These are phyloP conservation scores for Takifugu ocellatus DNA, from an alignment of 2,797 vertebrate species.

Conservation along the genomic window DNA sequence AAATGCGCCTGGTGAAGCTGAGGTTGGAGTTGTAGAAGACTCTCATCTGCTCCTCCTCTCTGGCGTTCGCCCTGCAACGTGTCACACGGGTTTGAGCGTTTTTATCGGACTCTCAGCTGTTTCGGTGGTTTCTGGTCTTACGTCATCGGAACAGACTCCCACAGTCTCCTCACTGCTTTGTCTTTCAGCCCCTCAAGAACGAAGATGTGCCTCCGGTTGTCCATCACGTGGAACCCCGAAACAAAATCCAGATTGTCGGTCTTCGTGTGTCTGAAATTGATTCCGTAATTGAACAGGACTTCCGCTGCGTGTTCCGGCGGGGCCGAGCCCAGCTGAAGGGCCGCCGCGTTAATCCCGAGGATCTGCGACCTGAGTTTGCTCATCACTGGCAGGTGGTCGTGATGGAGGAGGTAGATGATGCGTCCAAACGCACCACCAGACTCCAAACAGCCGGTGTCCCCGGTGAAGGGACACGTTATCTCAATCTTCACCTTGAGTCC, in stretches of 20 bases:
- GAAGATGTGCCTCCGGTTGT: slow-evolving; percentile 76
- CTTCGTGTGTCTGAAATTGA: slow-evolving; percentile 49
- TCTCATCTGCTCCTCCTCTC: slow-evolving; percentile 60
- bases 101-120: slow-evolving; percentile 30
- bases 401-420: slow-evolving; percentile 75
- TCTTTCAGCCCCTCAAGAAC: slow-evolving; percentile 83
- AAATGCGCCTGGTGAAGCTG: slow-evolving; percentile 76
- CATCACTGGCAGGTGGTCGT: slow-evolving; percentile 47
- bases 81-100: slow-evolving; percentile 32
- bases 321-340: slow-evolving; percentile 61
- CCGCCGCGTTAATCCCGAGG: slow-evolving; percentile 70
- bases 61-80: slow-evolving; percentile 60
- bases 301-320: slow-evolving; percentile 37
- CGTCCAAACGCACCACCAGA: slow-evolving; percentile 64
- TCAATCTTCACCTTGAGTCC: slow-evolving; percentile 80
- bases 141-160: slow-evolving; percentile 76
- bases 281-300: slow-evolving; percentile 60
- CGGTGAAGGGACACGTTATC: slow-evolving; percentile 63
- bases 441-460: not conserved
- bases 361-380: slow-evolving; percentile 70
- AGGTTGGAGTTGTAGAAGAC: slow-evolving; percentile 79
- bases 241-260: slow-evolving; percentile 73
- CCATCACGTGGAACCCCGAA: slow-evolving; percentile 83
- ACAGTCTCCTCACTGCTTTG: slow-evolving; percentile 75
- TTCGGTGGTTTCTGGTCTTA: slow-evolving; percentile 51